Evolutionary conservation across 2,888 invertebrate species (phyloP).

Genomic region (Tribolium freemani): DNA sequence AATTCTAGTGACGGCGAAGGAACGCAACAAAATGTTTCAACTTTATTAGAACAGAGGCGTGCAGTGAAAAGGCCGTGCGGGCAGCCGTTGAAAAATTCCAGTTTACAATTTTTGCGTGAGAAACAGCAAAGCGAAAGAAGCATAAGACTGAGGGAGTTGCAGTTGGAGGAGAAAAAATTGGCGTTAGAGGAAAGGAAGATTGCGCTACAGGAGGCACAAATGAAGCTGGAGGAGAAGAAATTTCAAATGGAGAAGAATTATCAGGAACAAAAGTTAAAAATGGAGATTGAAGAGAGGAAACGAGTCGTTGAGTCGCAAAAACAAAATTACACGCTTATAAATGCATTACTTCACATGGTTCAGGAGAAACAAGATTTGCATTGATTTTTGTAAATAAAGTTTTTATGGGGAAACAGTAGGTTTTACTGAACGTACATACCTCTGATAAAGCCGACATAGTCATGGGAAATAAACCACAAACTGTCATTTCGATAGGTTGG

Average conservation of each 20-base stretch:
- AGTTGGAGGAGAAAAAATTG: not conserved
- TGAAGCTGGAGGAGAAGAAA: not conserved
- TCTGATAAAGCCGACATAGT: slow-evolving; percentile 28
- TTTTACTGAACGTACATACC: slow-evolving; percentile 8
- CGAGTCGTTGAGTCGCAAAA: not conserved
- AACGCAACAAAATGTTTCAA: too few species aligned
- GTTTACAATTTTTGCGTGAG: not conserved
- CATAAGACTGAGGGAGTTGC: not conserved
- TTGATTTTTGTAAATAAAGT: not conserved
- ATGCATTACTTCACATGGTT: not conserved
- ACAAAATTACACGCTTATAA: not conserved
- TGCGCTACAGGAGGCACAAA: not conserved
- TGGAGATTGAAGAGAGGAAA: not conserved
- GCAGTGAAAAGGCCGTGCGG: not conserved
- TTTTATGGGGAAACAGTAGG: not conserved
- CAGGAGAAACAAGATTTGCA: not conserved
- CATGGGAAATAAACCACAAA: slow-evolving; percentile 30
- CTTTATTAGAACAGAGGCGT: not conserved
- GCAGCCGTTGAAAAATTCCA: not conserved
- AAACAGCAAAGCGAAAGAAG: not conserved
- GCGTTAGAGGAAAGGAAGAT: not conserved
- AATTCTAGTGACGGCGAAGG: too few species aligned
- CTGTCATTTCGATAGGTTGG: slow-evolving; percentile 24
- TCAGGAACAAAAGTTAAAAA: not conserved
- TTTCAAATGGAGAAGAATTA: not conserved